Evolutionary conservation across 2,888 invertebrate genomes (phyloP), one percentile per base, ranked within the genome.

Genomic region (Drosophila acutilabella): DNA sequence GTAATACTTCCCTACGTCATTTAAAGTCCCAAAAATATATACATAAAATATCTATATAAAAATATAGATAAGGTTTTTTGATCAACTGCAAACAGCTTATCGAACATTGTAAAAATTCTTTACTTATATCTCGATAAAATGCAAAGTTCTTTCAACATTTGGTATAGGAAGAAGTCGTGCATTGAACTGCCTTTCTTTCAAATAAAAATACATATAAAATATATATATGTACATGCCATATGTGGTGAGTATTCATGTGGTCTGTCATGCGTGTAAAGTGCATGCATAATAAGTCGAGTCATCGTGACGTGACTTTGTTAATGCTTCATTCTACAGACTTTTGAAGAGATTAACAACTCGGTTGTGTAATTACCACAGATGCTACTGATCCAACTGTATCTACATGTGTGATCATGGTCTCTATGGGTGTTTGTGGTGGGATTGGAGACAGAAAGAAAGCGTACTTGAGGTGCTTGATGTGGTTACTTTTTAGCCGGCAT

Each of bases 241-340:
- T 62, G 30, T n/a, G 42, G 26, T 51, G 47, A 45, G 30, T 62
- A 62, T 64, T 47, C 50, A 42, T 58, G 53, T 16, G 8, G 53
- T 53, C 16, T 18, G 33, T 62, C 40, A 61, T 45, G 71, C 45
- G 13, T 72, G 42, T 18, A 48, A 48, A 59, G 33, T 57, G 56
- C 56, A 64, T 54, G 53, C 36, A 42, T 14, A 42, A 45, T 45
- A 5, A 67, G 75, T 54, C 81, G 64, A 88, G 73, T 81, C 88
- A 85, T 65, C 69, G 62, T 85, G 81, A 81, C 64, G 67, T 53
- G 57, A 62, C 59, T 52, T 48, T 67, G 59, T 61, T 36, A 62
- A 61, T 48, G 51, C 45, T 53, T 51, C 58, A 44, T 48, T 53
- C 45, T 53, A 53, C 58, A 44, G 38, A 13, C 64, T 41, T 45